Evolutionary conservation across 1,140 invertebrate genomes (phyloP).

Genomic region (Hydropsyche tenuis): DNA sequence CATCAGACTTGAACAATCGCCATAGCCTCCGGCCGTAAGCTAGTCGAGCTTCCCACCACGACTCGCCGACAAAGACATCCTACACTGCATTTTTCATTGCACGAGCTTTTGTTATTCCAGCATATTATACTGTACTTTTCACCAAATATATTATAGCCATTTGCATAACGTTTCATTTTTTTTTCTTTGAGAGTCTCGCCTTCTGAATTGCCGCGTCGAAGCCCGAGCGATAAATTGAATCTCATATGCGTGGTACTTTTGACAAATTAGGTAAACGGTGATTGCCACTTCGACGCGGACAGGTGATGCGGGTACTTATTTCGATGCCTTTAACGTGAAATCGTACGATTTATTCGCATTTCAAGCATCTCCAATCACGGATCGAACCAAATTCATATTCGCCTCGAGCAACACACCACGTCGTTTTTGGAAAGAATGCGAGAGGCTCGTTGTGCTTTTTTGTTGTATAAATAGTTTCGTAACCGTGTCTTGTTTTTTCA

Average conservation of each 20-base stretch:
- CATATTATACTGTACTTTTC: no score
- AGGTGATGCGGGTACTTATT: neutral
- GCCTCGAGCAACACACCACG: neutral
- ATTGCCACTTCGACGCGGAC: neutral
- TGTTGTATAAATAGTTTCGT: no score
- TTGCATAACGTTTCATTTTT: no score
- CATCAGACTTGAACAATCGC: conserved; percentile 32
- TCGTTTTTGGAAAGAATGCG: conserved; percentile 12
- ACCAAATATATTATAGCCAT: no score
- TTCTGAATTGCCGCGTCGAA: no score
- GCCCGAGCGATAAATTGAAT: neutral
- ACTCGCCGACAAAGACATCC: conserved; percentile 18
- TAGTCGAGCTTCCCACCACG: neutral
- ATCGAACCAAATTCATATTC: conserved; percentile 9
- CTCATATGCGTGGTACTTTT: neutral
- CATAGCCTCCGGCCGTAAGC: conserved; percentile 21
- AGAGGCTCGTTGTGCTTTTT: neutral
- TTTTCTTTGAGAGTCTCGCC: no score
- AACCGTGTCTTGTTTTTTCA: no score
- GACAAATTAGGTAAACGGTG: neutral
- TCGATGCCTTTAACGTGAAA: neutral
- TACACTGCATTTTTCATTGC: conserved; percentile 26
- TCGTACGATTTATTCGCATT: neutral
- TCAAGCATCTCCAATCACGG: neutral
- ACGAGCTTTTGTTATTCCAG: conserved; percentile 9